Evolutionary conservation across 2,888 invertebrate genomes (phyloP).

Genomic region (Macrophya alboannulata): DNA sequence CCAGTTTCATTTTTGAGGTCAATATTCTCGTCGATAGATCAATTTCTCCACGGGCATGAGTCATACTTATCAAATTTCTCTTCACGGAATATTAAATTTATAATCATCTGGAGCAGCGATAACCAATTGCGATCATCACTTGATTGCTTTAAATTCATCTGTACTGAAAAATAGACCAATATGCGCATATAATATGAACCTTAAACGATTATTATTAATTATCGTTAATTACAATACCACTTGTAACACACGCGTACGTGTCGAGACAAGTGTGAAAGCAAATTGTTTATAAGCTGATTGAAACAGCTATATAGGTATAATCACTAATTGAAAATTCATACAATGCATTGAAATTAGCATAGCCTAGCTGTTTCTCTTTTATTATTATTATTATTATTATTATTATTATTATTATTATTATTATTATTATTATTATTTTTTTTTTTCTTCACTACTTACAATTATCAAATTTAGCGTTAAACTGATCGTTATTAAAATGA

Average conservation of each 20-base stretch:
- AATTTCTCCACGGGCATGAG: not conserved
- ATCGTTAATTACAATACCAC: not conserved
- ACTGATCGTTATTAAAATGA: not conserved
- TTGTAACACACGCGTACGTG: not conserved
- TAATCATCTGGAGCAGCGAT: not conserved
- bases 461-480: not conserved
- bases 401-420: no score
- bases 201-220: not conserved
- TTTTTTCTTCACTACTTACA: not conserved
- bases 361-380: no score
- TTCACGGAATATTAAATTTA: not conserved
- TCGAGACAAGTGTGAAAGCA: not conserved
- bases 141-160: not conserved
- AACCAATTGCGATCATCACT: not conserved
- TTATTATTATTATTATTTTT: not conserved
- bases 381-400: no score
- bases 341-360: no score
- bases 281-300: not conserved
- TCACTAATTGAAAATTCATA: not conserved
- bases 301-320: not conserved
- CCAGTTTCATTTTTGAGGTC: not conserved
- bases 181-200: not conserved
- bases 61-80: not conserved
- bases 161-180: not conserved
- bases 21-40: conserved; percentile 6